These are phyloP conservation scores for Kuschelorhynchus macadamiae DNA, from an alignment of 2,888 invertebrate species.

Conservation along the genomic window DNA sequence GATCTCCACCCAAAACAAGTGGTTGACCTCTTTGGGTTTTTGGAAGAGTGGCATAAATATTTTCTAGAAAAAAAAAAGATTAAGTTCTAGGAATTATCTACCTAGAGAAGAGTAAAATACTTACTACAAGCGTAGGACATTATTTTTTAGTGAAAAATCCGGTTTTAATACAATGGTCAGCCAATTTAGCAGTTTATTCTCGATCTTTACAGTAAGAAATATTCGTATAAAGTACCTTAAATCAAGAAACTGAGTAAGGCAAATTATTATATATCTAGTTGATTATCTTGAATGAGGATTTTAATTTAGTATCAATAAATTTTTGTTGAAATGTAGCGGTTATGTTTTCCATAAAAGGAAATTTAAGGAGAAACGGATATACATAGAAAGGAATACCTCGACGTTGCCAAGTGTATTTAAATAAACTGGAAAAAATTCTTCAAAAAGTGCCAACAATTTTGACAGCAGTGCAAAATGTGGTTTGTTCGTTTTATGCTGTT, in stretches of 20 bases:
- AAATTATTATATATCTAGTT: no score
- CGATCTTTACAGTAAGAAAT: slow-evolving; percentile 3
- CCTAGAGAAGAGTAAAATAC: slow-evolving; percentile 49
- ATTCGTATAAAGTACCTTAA: slow-evolving; percentile 27
- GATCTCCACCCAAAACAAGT: slow-evolving; percentile 94
- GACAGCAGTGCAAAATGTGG: no score
- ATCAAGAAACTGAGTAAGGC: slow-evolving; percentile 15
- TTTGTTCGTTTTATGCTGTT: no score
- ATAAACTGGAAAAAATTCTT: neutral
- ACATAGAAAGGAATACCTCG: no score
- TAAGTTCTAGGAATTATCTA: slow-evolving; percentile 11
- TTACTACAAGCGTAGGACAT: slow-evolving; percentile 65
- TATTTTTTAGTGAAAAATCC: slow-evolving; percentile 43
- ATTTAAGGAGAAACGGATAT: slow-evolving; percentile 30
- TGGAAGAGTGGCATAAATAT: slow-evolving; percentile 93
- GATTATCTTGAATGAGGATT: no score
- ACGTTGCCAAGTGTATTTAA: neutral
- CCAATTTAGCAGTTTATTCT: neutral
- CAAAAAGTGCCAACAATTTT: no score
- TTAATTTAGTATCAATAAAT: no score
- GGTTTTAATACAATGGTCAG: slow-evolving; percentile 8
- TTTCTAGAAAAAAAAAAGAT: slow-evolving; percentile 72
- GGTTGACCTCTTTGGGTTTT: slow-evolving; percentile 95
- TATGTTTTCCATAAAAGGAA: slow-evolving; percentile 55
- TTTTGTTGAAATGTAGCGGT: slow-evolving; percentile 53